phyloP scores from a whole-genome alignment of 2,113 vertebrate genomes.

The Tachysurus vachellii region DNA sequence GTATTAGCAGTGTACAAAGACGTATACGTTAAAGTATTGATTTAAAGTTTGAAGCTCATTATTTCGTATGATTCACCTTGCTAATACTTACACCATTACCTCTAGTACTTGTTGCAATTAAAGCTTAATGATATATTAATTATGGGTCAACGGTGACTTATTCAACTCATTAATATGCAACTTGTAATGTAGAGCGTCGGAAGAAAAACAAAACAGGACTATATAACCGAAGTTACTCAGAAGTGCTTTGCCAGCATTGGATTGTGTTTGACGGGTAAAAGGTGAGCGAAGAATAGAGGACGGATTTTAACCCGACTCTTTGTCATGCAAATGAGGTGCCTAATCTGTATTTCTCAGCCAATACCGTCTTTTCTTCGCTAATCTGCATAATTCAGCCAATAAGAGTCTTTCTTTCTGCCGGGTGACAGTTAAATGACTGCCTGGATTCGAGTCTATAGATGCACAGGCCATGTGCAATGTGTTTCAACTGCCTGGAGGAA shows the following conservation, averaged over 20 bases:
- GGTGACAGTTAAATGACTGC: conserved; percentile 16
- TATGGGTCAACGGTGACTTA: not conserved
- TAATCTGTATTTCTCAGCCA: conserved; percentile 47
- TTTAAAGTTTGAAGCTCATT: not conserved
- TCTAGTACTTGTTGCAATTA: not conserved
- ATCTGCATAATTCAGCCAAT: conserved; percentile 25
- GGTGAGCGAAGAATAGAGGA: conserved; percentile 13
- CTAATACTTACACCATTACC: not conserved
- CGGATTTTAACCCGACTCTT: conserved; percentile 56
- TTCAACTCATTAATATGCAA: not conserved
- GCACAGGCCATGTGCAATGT: conserved; percentile 4
- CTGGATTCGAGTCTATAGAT: not conserved
- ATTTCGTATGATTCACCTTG: not conserved
- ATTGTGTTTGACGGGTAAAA: conserved; percentile 19
- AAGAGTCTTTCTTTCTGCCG: conserved; percentile 14
- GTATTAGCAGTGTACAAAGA: not conserved
- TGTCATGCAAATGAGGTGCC: conserved; percentile 67
- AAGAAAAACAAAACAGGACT: not conserved
- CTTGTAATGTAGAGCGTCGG: not conserved
- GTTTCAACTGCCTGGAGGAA: not conserved
- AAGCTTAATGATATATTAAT: not conserved
- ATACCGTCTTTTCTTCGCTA: conserved; percentile 18
- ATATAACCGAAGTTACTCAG: not conserved
- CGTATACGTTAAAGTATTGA: not conserved
- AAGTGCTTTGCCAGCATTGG: not conserved